Evolutionary conservation across 2,797 vertebrate genomes (phyloP).

Genomic region (Furcifer pardalis): DNA sequence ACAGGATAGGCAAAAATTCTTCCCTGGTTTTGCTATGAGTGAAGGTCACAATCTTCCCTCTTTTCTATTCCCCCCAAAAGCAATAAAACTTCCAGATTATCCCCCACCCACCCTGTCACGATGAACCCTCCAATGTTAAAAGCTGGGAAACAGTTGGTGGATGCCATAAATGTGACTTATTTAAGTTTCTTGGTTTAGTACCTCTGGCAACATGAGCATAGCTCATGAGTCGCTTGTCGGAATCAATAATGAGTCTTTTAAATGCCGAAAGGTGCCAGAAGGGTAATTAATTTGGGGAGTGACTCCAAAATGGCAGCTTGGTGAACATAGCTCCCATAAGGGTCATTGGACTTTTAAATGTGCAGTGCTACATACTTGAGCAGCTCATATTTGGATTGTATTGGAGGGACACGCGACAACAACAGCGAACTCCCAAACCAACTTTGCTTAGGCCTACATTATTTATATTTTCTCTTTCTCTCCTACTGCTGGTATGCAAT

Average conservation of each 20-base stretch:
- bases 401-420: fast-evolving
- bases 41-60: slow-evolving; percentile 38
- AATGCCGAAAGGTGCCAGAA: slow-evolving; percentile 13
- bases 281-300: slow-evolving; percentile 8
- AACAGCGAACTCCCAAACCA: background rate
- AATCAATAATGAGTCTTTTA: slow-evolving; percentile 43
- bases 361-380: background rate
- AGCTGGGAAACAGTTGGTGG: slow-evolving; percentile 36
- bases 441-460: background rate
- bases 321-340: background rate
- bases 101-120: background rate
- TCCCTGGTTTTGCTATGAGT: slow-evolving; percentile 40
- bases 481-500: background rate
- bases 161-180: slow-evolving; percentile 45
- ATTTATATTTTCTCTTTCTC: background rate
- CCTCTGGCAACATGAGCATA: slow-evolving; percentile 32
- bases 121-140: slow-evolving; percentile 41
- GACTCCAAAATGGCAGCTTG: slow-evolving; percentile 30
- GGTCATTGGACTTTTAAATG: slow-evolving; percentile 11
- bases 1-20: background rate
- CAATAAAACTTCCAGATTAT: slow-evolving; percentile 50
- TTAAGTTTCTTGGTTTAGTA: slow-evolving; percentile 38
- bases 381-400: background rate
- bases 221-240: background rate
- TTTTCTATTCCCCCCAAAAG: slow-evolving; percentile 22